phyloP scores from a whole-genome alignment of 1,140 invertebrate genomes.

The Acromyrmex heyeri region DNA sequence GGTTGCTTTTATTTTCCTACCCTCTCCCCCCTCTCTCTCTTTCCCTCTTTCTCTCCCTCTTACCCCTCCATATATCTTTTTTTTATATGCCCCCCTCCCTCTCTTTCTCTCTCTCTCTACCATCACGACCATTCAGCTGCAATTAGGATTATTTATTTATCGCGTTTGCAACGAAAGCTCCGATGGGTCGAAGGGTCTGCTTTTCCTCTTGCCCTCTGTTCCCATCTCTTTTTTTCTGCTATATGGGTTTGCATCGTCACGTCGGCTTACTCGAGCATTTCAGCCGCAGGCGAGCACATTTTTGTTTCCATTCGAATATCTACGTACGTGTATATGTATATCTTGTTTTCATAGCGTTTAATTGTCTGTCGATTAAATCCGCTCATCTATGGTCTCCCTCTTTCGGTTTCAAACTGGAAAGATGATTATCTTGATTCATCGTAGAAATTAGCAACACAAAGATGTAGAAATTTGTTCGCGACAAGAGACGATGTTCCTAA shows the following conservation, averaged over 20 bases:
- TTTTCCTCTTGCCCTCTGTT: not conserved
- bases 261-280: conserved; percentile 38
- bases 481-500: not conserved
- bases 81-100: too few species aligned
- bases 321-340: not conserved
- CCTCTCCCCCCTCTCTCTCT: not conserved
- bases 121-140: conserved; percentile 62
- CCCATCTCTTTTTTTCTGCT: conserved; percentile 8
- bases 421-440: conserved; percentile 36
- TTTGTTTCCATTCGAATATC: conserved; percentile 10
- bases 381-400: not conserved
- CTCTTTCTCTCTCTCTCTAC: conserved; percentile 4
- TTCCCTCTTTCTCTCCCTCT: not conserved
- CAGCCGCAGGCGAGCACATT: conserved; percentile 20
- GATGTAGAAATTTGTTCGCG: not conserved
- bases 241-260: conserved; percentile 36
- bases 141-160: conserved; percentile 77
- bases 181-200: conserved; percentile 17
- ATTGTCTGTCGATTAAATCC: conserved; percentile 29
- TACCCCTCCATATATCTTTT: too few species aligned
- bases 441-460: not conserved
- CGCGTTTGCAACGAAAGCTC: conserved; percentile 26
- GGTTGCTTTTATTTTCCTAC: conserved; percentile 33
- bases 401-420: not conserved
- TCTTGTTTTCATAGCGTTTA: not conserved